phyloP scores from a whole-genome alignment of 2,888 invertebrate genomes.

The Helobdella robusta region DNA sequence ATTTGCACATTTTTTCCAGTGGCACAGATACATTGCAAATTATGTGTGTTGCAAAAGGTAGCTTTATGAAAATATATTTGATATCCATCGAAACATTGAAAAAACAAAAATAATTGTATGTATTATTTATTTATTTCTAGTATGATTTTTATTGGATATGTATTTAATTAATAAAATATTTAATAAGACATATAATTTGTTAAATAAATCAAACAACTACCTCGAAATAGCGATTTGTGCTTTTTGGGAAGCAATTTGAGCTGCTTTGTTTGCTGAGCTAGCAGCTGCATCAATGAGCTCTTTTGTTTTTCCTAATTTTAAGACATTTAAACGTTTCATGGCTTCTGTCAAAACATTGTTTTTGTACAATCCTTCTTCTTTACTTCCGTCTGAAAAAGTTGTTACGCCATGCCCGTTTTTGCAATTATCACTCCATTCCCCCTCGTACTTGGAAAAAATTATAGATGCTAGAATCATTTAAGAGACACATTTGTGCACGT shows the following conservation, averaged over 20 bases:
- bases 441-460: constrained; percentile 67
- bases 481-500: background rate
- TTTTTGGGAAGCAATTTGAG: constrained; percentile 93
- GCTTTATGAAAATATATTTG: too few species aligned
- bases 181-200: too few species aligned
- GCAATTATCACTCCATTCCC: constrained; percentile 97
- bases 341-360: constrained; percentile 80
- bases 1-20: too few species aligned
- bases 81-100: too few species aligned
- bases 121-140: too few species aligned
- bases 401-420: constrained; percentile 99
- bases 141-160: too few species aligned
- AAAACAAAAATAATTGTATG: too few species aligned
- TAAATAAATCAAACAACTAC: too few species aligned
- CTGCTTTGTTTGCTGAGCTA: constrained; percentile 83
- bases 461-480: background rate
- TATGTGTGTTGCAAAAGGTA: too few species aligned
- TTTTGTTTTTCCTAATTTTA: constrained; percentile 88
- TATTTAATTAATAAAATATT: too few species aligned
- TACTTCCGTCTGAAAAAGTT: constrained; percentile 84
- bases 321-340: constrained; percentile 56
- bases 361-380: constrained; percentile 98
- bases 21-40: too few species aligned
- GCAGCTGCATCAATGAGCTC: constrained; percentile 94
- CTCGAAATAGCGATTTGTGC: constrained; percentile 91